These are phyloP conservation scores for Onychomys torridus DNA, from an alignment of 2,797 vertebrate species.

Conservation along the genomic window DNA sequence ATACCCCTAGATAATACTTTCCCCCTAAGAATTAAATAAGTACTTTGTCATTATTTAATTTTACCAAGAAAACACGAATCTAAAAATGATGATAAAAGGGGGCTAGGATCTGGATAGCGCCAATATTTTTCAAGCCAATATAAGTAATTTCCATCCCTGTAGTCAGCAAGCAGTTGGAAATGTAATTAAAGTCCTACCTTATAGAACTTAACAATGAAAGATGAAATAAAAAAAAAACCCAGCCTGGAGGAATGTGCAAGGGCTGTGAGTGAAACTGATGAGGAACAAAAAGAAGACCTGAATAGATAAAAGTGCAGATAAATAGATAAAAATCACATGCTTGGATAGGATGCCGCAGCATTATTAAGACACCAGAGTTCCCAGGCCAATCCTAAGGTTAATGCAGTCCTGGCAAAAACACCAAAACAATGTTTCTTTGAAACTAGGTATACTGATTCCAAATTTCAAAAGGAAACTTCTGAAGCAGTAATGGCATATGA, in stretches of 20 bases:
- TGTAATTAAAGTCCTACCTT: not conserved
- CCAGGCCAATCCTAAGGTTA: not conserved
- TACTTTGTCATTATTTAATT: constrained; percentile 56
- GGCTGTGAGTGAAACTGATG: not conserved
- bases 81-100: constrained; percentile 10
- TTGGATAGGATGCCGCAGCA: not conserved
- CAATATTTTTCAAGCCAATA: not conserved
- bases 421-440: constrained; percentile 14
- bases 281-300: not conserved
- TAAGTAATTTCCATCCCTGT: not conserved
- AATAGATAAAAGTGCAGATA: not conserved
- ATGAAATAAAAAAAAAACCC: not conserved
- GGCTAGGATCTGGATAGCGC: not conserved
- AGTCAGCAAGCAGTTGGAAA: not conserved
- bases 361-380: not conserved
- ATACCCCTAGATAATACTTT: not conserved
- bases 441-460: constrained; percentile 14
- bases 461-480: constrained; percentile 34
- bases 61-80: constrained; percentile 48
- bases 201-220: not conserved
- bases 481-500: not conserved
- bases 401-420: not conserved
- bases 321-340: not conserved
- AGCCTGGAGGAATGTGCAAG: not conserved
- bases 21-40: constrained; percentile 12